Evolutionary conservation across 2,113 vertebrate species (phyloP).

Genomic region (Protomyctophum bolini): DNA sequence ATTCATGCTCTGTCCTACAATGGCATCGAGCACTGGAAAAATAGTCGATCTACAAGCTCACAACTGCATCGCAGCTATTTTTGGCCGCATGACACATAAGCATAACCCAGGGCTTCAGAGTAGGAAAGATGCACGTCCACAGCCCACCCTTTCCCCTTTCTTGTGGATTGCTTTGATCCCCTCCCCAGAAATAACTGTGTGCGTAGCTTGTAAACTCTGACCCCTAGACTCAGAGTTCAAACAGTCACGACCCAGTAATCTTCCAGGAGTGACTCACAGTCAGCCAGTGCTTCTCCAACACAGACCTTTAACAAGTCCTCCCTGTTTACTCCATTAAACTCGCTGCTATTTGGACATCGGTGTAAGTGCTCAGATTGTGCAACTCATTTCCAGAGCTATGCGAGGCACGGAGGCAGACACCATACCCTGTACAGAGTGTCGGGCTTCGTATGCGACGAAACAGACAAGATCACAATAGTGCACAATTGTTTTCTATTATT

Average conservation of each 20-base stretch:
- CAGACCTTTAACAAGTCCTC: slow-evolving; percentile 46
- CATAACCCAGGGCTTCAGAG: slow-evolving; percentile 29
- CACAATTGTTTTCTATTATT: slow-evolving; percentile 5
- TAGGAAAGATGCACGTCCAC: slow-evolving; percentile 62
- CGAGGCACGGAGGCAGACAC: too few species aligned
- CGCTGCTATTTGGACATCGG: slow-evolving; percentile 19
- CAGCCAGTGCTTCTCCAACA: slow-evolving; percentile 8
- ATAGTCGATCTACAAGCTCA: too few species aligned
- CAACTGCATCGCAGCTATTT: too few species aligned
- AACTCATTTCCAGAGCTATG: slow-evolving; percentile 20
- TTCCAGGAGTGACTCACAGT: slow-evolving; percentile 51
- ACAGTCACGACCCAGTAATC: slow-evolving; percentile 62
- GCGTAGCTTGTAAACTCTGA: slow-evolving; percentile 67
- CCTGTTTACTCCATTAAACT: slow-evolving; percentile 48
- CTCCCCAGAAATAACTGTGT: slow-evolving; percentile 57
- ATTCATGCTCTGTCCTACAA: too few species aligned
- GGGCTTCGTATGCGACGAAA: slow-evolving; percentile 4
- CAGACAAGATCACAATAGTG: slow-evolving; percentile 11
- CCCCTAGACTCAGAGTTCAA: slow-evolving; percentile 62
- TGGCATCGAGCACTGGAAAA: too few species aligned
- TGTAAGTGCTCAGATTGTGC: slow-evolving; percentile 18
- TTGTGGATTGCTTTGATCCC: slow-evolving; percentile 38
- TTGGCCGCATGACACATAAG: too few species aligned
- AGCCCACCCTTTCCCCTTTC: slow-evolving; percentile 15
- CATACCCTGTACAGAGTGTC: not conserved